Conservation (phyloP, 2,888 invertebrate species). For the Caprella mutica region DNA sequence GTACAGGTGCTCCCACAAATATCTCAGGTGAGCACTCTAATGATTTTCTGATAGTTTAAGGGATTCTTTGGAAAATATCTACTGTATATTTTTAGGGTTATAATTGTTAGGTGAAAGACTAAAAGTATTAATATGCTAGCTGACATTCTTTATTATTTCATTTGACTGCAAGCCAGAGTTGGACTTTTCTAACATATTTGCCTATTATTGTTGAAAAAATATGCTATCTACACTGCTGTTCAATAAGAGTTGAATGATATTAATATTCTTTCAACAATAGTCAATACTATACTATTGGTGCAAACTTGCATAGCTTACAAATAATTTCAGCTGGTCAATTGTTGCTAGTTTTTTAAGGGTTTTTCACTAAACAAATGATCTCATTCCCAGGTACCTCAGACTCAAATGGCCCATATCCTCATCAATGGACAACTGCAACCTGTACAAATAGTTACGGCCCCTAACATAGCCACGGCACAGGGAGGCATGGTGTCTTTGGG, state of each 20-base stretch:
- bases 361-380: too few species aligned
- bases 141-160: neutral
- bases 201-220: too few species aligned
- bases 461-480: neutral
- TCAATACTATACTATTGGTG: too few species aligned
- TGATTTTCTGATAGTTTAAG: neutral
- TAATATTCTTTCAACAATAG: too few species aligned
- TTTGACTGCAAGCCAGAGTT: neutral
- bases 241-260: too few species aligned
- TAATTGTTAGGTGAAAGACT: too few species aligned
- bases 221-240: too few species aligned
- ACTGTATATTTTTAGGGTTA: neutral
- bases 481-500: slow-evolving; percentile 24
- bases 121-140: too few species aligned
- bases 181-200: neutral
- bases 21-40: slow-evolving; percentile 34
- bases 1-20: slow-evolving; percentile 35
- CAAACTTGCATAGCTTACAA: too few species aligned
- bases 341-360: too few species aligned
- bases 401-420: slow-evolving; percentile 67
- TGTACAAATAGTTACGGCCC: slow-evolving; percentile 54
- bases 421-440: slow-evolving; percentile 81
- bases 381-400: too few species aligned
- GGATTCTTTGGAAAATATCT: neutral
- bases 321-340: too few species aligned